A percentile compares a stretch with the other conserved stretches of the same genome.
phyloP scores from a whole-genome alignment of 2,113 vertebrate species.

The Dasyornis broadbenti region DNA sequence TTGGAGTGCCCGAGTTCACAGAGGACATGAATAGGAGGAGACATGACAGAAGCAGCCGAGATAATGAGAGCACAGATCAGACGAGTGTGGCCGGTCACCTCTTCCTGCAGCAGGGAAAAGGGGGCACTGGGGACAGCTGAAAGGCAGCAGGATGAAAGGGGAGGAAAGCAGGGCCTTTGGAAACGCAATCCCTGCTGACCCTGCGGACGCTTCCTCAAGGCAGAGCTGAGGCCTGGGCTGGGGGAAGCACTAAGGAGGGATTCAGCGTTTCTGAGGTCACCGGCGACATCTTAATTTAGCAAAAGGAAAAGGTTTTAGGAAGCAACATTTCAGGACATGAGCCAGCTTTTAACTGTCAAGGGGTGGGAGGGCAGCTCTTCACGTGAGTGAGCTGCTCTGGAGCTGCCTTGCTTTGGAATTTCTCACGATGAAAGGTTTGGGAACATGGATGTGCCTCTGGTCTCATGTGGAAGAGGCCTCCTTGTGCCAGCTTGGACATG shows the following conservation, averaged over 20 bases:
- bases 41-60: not conserved
- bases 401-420: not conserved
- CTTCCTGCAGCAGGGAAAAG: not conserved
- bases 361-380: not conserved
- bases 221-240: not conserved
- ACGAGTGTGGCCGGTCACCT: not conserved
- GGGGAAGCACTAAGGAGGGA: not conserved
- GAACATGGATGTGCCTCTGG: not conserved
- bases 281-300: not conserved
- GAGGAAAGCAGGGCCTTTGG: not conserved
- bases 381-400: not conserved
- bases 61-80: slow-evolving; percentile 29
- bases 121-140: not conserved
- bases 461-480: not conserved
- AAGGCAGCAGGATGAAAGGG: slow-evolving; percentile 6
- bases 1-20: not conserved
- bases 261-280: not conserved
- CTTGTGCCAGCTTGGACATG: not conserved
- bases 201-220: not conserved
- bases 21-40: not conserved
- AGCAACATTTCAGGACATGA: not conserved
- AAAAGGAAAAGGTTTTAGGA: not conserved
- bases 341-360: not conserved
- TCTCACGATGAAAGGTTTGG: not conserved
- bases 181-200: not conserved